Evolutionary conservation across 2,113 vertebrate species (phyloP), one percentile per base, ranked within the genome.

Genomic region (Sylvia atricapilla): DNA sequence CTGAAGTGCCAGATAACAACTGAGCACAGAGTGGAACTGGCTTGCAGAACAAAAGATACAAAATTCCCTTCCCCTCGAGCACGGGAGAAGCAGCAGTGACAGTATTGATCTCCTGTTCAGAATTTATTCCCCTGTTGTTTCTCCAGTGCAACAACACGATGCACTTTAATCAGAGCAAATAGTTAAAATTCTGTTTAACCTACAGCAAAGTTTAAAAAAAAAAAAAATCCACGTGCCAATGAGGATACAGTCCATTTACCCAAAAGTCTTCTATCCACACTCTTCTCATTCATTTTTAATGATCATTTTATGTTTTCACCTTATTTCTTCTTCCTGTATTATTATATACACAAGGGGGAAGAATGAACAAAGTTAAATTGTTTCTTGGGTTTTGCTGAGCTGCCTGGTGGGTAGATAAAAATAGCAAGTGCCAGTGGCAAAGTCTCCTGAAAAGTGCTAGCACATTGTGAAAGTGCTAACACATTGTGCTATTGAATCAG

Each of bases 331-430:
- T 76, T 91, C 69, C 59, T 91, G 46, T 96, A 76, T 81, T 94
- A 89, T 91, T 90, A 89, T 79, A 95, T 85, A 89, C 92, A 90
- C 90, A 62, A 86, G 86, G 78, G 85, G 62, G 41, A 90, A 89
- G 72, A 96, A 63, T 11, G 86, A 93, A 92, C 81, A 94, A 97
- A 97, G 92, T 91, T 83, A 96, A 96, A 95, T 92, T 93, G 89
- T 96, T 96, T 95, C 89, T 96, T 94, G 80, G 67, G 94, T 96
- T 96, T 89, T 96, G 90, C 92, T 96, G 96, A 97, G 92, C 96
- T 93, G 94, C 94, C 92, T 97, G 68, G 87, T 95, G 86, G 66
- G 64, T 50, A 91, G 96, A 94, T 96, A 97, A 97, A 97, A 97
- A 97, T 96, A 97, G 92, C 89, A 96, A 94, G 78, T 91, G 93